Evolutionary conservation across 2,113 vertebrate species (phyloP), one percentile per base, ranked within the genome.

Genomic region (Forbesichthys agassizii): DNA sequence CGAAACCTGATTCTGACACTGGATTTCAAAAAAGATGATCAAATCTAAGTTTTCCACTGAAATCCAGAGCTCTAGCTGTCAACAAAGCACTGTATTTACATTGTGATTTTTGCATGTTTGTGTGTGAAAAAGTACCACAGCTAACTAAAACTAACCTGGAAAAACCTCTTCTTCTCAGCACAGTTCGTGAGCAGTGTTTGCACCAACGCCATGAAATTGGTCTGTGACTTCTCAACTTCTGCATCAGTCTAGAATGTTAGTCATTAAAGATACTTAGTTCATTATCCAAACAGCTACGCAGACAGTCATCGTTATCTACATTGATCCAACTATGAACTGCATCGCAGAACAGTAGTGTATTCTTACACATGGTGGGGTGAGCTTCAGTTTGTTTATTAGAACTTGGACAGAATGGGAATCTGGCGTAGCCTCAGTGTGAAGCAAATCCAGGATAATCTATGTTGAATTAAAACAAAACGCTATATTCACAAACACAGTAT

Each of bases 151-250:
- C 8, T 20, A 68, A 91, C 90, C 87, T 84, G 75, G 73, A 91
- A 91, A 59, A 91, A 91, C 27, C 63, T 78, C 27, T 85, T 87
- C 66, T 77, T 83, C 58, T 91, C 87, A 18, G 69, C 12, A 0
- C 83, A 63, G 55, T 51, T 89, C 77, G 88, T 90, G 2, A 87
- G 86, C 58, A 91, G 80, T 79, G 76, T 89, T 76, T 90, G 87
- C 61, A 91, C 85, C 49, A 91, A 77, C 49, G 87, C 88, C 90
- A 91, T 81, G 65, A 91, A 91, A 80, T 88, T 91, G 8, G 86
- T 90, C 74, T 91, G 87, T 9, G 76, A 90, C 79, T 83, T 85
- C 64, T 91, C 88, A 76, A 91, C 87, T 13, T 91, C 88, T 13
- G 36, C 2, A 1, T 91, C 86, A 70, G 86, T 88, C 85, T 86